Base-by-base conservation (phyloP, 2,888 invertebrate genomes). In the Hermodice carunculata region DNA sequence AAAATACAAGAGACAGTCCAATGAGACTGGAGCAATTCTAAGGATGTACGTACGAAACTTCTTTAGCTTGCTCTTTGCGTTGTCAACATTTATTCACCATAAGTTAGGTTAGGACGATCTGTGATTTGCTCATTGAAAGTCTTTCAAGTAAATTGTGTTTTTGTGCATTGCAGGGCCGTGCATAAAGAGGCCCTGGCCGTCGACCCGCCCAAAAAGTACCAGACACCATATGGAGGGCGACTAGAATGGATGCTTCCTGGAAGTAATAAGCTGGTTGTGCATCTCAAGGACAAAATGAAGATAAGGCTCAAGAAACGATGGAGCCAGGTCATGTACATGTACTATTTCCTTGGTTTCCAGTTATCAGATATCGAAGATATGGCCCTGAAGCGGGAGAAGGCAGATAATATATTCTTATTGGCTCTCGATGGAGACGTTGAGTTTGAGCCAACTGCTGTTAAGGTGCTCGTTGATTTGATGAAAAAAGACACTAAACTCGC, bases 321-420 rank as follows among this genome's bases (percentile, higher is more conserved):
- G 99, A 98, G 97, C 69, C 96, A 93, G 92, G 98, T 98, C 40
- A 98, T 98, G 98, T 99, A 99, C 91, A 97, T 99, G 96, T 99
- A 98, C 91, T 98, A 98, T 83, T 89, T 99, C 52, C 90, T 99
- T 66, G 98, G 98, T 17, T 95, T 96, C 85, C 91, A 95, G 70
- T 90, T 99, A 1, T 97, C 98, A 94, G 96, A 96, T 81, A 87
- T 95, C 69, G 94, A 95, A 5, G 94, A 96, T 80, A 93, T 96
- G 22, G 94, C 95, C 11, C 94, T 94, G 79, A 91, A 96, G 49
- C 97, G 97, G 86, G 96, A 95, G 86, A 94, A 97, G 85, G 97
- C 97, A 8, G 81, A 97, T 52, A 98, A 98, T 83, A 98, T 98
- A 0, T 98, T 91, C 85, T 87, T 98, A 59, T 88, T 98, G 61